Evolutionary conservation across 53 echinoderm and acorn worm genomes (phyloP).

Genomic region (Antedon mediterranea): DNA sequence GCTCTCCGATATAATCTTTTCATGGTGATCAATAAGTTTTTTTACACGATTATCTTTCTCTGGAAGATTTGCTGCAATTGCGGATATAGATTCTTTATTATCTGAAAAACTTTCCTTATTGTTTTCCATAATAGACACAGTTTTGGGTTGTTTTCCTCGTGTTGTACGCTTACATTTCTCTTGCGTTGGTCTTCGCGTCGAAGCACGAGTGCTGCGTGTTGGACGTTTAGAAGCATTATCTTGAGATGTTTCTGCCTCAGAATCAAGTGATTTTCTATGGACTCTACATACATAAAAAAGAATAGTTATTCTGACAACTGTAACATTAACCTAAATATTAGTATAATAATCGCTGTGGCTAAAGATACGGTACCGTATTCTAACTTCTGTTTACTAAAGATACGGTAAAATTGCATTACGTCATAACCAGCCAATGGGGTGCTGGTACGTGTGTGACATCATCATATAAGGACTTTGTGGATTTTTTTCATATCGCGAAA

Average conservation of each 20-base stretch:
- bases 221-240: not conserved
- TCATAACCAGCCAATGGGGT: too few relatives aligned
- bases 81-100: not conserved
- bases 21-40: slow-evolving; percentile 62
- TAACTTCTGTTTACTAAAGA: too few relatives aligned
- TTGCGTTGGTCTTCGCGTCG: not conserved
- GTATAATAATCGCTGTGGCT: too few relatives aligned
- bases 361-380: too few relatives aligned
- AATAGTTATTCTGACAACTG: too few relatives aligned
- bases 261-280: not conserved
- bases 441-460: too few relatives aligned
- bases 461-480: too few relatives aligned
- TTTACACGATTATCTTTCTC: slow-evolving; percentile 72
- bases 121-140: not conserved
- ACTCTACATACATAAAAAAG: not conserved
- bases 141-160: not conserved
- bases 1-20: slow-evolving; percentile 50
- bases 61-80: too few relatives aligned
- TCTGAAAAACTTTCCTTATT: not conserved
- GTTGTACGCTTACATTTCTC: not conserved
- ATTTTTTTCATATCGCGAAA: too few relatives aligned
- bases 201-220: not conserved
- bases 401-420: too few relatives aligned
- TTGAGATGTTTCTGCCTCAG: not conserved
- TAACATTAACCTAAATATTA: too few relatives aligned